phyloP scores from a whole-genome alignment of 1,140 invertebrate species.

The Pachypsylla venusta region DNA sequence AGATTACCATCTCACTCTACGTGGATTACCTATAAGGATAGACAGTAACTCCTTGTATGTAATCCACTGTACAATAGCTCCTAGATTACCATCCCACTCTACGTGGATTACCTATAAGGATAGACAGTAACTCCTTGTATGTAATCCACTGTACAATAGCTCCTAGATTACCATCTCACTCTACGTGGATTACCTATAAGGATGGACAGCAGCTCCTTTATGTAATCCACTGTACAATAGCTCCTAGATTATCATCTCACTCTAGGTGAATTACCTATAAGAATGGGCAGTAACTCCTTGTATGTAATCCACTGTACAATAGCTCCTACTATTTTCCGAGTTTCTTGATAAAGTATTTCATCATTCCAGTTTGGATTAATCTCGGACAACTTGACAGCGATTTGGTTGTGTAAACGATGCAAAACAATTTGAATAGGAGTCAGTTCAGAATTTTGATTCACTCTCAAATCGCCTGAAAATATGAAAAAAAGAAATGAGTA shows the following conservation, averaged over 20 bases:
- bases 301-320: slow-evolving; percentile 48
- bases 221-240: too few species aligned
- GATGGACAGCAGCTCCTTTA: too few species aligned
- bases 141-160: too few species aligned
- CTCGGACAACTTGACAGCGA: slow-evolving; percentile 20
- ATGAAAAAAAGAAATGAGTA: too few species aligned
- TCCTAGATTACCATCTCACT: too few species aligned
- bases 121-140: too few species aligned
- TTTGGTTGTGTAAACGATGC: slow-evolving; percentile 26
- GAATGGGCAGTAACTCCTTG: slow-evolving; percentile 45
- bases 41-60: slow-evolving; percentile 52
- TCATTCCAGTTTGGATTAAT: slow-evolving; percentile 20
- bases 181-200: too few species aligned
- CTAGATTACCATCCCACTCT: too few species aligned
- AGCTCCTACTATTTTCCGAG: slow-evolving; percentile 31
- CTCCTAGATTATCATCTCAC: too few species aligned
- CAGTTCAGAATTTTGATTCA: slow-evolving; percentile 18
- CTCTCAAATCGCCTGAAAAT: slow-evolving; percentile 14
- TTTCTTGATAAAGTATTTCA: slow-evolving; percentile 23
- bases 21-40: too few species aligned
- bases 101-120: too few species aligned
- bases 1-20: too few species aligned
- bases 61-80: slow-evolving; percentile 41
- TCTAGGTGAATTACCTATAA: slow-evolving; percentile 34
- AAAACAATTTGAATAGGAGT: slow-evolving; percentile 17